Evolutionary conservation across 1,140 invertebrate species (phyloP).

Genomic region (Pteromalus puparum): DNA sequence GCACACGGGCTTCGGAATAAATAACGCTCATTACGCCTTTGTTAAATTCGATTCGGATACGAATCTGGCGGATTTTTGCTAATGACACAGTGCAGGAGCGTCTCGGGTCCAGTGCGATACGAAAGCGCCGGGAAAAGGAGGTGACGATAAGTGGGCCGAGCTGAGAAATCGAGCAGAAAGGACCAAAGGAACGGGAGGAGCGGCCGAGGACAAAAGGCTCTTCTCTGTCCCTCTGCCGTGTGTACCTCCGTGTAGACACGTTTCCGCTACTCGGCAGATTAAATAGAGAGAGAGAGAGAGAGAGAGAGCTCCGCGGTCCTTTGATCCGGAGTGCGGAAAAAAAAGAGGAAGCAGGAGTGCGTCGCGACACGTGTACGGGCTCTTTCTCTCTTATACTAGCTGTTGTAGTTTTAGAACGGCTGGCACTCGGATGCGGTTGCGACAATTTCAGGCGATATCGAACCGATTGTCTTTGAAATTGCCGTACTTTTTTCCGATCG

Average conservation of each 20-base stretch:
- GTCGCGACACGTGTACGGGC: neutral
- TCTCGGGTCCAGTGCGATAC: slow-evolving; percentile 7
- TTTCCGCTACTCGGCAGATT: slow-evolving; percentile 30
- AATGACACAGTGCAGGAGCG: no score
- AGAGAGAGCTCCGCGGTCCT: neutral
- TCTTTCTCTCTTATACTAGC: no score
- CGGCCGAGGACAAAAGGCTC: slow-evolving; percentile 13
- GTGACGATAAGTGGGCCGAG: slow-evolving; percentile 33
- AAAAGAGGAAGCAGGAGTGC: neutral
- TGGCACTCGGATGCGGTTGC: no score
- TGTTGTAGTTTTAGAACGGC: neutral
- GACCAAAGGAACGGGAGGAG: neutral
- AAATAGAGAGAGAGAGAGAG: slow-evolving; percentile 24
- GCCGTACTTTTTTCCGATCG: no score
- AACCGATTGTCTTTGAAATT: no score
- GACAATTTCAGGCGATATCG: no score
- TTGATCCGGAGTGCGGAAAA: slow-evolving; percentile 24
- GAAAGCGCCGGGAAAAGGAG: neutral
- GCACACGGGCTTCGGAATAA: no score
- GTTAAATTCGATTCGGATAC: no score
- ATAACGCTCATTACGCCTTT: no score
- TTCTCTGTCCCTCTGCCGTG: neutral
- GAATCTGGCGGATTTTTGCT: no score
- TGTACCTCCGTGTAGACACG: slow-evolving; percentile 24
- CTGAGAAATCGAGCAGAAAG: slow-evolving; percentile 40